Base-by-base conservation (phyloP, 1,140 invertebrate species). In the Drosophila pallidifrons region DNA sequence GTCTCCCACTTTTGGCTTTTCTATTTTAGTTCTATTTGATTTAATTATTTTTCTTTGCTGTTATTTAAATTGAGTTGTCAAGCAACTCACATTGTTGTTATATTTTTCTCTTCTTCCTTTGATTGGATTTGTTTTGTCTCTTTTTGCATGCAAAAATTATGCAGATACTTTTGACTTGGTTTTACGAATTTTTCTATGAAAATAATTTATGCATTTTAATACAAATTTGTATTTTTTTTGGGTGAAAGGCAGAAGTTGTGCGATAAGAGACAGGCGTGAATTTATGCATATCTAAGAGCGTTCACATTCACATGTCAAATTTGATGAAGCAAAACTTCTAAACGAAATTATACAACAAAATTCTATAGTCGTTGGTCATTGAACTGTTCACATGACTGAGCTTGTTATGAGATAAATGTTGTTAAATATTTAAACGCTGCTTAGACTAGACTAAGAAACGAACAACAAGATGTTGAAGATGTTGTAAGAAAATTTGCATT, bases 161-260 rank as follows among this genome's bases (percentile, higher is more conserved):
- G 79, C 82, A 86, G 61, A 88, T 35, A 87, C 70, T 65, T 70
- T 81, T 61, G 10, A 54, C 55, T 45, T 45, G 54, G 38, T 58
- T 77, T 76, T 25, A 25, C 20, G 20, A 25, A 15, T 38, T 51
- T 76, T 79, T 87, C 81, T 66, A 32, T 3, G 10, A 20, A 82
- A 70, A 77, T 74, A 82, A 86, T 82, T 79, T 86, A 82, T 87
- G 51, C 68, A 51, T 35, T 55, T 51, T 43, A 64, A 67, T 72
- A 35, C 61, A 46, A 6, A 15, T 15, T 15, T 15, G 0, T 15
- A 15, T 15, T 0, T 25, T 25, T 28, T 59, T n/a, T 10, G n/a
- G 47, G 65, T 55, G 69, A 71, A 77, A 74, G 73, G 67, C 66
- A 74, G 49, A 11, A 20, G 32, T 15, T 16, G 30, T 32, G 20